Evolutionary conservation across 2,113 vertebrate species (phyloP).

Genomic region (Cebidichthys violaceus): DNA sequence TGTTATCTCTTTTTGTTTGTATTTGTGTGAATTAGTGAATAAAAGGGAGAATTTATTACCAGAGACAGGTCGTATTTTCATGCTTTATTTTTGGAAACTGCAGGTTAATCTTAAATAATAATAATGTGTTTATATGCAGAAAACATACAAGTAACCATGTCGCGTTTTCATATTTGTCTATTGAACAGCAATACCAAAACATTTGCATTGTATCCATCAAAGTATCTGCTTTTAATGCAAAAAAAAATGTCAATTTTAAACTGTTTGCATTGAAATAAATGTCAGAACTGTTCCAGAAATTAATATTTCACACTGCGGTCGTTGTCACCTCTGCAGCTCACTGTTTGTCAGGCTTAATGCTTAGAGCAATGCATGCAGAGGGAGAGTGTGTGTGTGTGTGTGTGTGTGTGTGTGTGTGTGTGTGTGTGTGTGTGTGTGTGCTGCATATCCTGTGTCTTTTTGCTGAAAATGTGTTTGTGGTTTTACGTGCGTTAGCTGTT

Average conservation of each 20-base stretch:
- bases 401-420: not conserved
- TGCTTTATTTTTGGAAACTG: not conserved
- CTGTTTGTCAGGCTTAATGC: not conserved
- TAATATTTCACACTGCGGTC: not conserved
- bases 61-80: not conserved
- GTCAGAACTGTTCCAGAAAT: not conserved
- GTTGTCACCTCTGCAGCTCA: not conserved
- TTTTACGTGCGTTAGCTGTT: not conserved
- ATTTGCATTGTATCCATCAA: not conserved
- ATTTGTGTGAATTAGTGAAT: not conserved
- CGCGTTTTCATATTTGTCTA: not conserved
- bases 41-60: not conserved
- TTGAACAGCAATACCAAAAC: not conserved
- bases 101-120: too few species aligned
- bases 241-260: not conserved
- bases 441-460: slow-evolving; percentile 60
- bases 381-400: not conserved
- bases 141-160: not conserved
- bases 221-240: not conserved
- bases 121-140: not conserved
- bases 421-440: not conserved
- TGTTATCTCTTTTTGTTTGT: not conserved
- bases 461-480: slow-evolving; percentile 60
- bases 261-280: not conserved
- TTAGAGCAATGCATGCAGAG: fast-evolving